Evolutionary conservation across 2,113 vertebrate species (phyloP), one percentile per base, ranked within the genome.

Genomic region (Tapirus terrestris): DNA sequence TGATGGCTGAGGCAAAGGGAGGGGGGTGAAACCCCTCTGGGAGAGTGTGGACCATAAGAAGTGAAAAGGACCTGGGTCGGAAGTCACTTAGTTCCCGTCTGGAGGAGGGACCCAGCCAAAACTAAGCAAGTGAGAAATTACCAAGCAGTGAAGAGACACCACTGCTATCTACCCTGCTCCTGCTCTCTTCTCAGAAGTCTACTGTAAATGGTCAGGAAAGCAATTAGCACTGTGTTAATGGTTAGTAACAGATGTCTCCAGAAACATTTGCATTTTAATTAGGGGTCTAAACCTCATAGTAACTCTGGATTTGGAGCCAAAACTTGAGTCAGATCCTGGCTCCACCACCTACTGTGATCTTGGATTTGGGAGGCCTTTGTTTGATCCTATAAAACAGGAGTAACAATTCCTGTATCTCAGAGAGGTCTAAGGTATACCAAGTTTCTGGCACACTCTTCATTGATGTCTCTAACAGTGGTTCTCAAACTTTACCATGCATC

Each of bases 251-350:
- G 82, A 68, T 73, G 43, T 18, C 72, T 67, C 95, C 56, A 79
- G 58, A 89, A 61, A 79, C 56, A 94, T 84, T 3, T 96, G 43
- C 51, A 92, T 77, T 96, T 94, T 90, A 83, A 85, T 33, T 72
- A 72, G 29, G 6, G 29, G 10, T 65, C 67, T 10, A 60, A 88
- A 96, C 23, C 33, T 53, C 8, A 85, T 4, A 68, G 58, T 45
- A 60, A 67, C 70, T 92, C 80, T 80, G 33, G 9, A n/a, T 95
- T 86, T 72, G 33, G 92, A 86, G 56, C 7, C 33, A 88, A 68
- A 48, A 91, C 29, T 73, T 88, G 48, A 67, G 18, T 79, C 16
- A 79, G 91, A 94, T 67, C 27, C 51, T 16, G 2, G 33, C 51
- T 91, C 92, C 6, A 79, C 25, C 33, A n/a, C 29, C 61, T 61